A percentile compares a stretch with the other conserved stretches of the same genome.
phyloP scores from a whole-genome alignment of 2,797 vertebrate species.

The Ficedula albicollis region DNA sequence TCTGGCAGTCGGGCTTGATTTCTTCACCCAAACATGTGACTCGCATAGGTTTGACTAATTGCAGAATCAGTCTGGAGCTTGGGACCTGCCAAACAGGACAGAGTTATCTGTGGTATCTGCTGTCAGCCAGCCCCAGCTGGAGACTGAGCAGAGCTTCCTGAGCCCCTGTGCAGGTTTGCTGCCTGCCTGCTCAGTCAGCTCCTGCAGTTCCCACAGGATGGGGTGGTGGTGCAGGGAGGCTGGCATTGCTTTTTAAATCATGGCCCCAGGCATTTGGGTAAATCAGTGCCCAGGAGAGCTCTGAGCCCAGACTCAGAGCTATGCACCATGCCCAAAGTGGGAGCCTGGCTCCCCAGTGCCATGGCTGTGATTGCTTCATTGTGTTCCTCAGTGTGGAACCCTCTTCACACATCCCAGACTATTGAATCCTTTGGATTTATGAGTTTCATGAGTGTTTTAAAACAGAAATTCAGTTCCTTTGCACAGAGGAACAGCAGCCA shows the following conservation, averaged over 20 bases:
- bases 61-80: conserved; percentile 33
- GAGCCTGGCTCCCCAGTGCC: neutral
- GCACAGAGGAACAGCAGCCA: neutral
- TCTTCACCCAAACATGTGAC: conserved; percentile 31
- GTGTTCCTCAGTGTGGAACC: neutral
- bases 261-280: neutral
- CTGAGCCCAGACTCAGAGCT: neutral
- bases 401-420: neutral
- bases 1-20: conserved; percentile 21
- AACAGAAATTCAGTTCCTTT: neutral
- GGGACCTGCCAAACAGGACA: conserved; percentile 29
- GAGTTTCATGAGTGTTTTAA: neutral
- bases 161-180: neutral
- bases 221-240: neutral
- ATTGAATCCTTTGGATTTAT: neutral
- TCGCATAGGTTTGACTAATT: neutral
- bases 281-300: neutral
- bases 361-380: accelerated
- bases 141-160: neutral
- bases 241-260: neutral
- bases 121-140: neutral
- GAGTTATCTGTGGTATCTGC: conserved; percentile 37
- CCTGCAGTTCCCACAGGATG: neutral
- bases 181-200: neutral
- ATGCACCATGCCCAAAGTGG: accelerated